These are phyloP conservation scores for Leptopilina syphax DNA, from an alignment of 2,888 invertebrate species.

Conservation along the genomic window DNA sequence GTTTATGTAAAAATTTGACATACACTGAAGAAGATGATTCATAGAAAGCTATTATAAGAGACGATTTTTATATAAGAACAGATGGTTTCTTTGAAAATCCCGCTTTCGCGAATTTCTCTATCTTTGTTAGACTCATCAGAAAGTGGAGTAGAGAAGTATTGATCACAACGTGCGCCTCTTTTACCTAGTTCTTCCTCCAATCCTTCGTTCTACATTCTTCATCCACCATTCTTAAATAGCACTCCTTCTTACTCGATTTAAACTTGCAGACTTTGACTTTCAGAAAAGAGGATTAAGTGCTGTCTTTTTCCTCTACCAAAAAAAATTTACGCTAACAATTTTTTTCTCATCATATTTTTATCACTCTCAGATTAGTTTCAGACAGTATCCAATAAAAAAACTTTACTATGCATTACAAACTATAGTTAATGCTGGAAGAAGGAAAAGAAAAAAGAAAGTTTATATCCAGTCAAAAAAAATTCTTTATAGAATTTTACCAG, in stretches of 20 bases:
- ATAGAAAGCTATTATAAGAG: no score
- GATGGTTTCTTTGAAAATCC: slow-evolving; percentile 55
- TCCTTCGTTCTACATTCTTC: slow-evolving; percentile 60
- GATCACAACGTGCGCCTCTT: slow-evolving; percentile 73
- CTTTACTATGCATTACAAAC: neutral
- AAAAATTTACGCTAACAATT: neutral
- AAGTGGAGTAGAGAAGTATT: slow-evolving; percentile 72
- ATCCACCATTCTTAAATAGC: slow-evolving; percentile 57
- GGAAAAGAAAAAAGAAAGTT: no score
- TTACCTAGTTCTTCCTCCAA: slow-evolving; percentile 54
- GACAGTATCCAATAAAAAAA: no score
- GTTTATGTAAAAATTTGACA: no score
- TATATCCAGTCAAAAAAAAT: no score
- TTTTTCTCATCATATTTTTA: neutral
- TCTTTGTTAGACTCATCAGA: slow-evolving; percentile 70
- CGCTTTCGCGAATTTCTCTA: slow-evolving; percentile 57
- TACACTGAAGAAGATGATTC: no score
- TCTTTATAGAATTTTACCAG: no score
- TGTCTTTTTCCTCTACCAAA: neutral
- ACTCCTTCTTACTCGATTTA: slow-evolving; percentile 44
- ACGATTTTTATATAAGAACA: neutral
- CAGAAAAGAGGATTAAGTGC: slow-evolving; percentile 51
- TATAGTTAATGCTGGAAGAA: no score
- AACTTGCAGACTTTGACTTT: slow-evolving; percentile 51
- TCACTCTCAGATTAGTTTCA: neutral